Conservation (phyloP, 2,113 vertebrate genomes). For the Brachyhypopomus gauderio region DNA sequence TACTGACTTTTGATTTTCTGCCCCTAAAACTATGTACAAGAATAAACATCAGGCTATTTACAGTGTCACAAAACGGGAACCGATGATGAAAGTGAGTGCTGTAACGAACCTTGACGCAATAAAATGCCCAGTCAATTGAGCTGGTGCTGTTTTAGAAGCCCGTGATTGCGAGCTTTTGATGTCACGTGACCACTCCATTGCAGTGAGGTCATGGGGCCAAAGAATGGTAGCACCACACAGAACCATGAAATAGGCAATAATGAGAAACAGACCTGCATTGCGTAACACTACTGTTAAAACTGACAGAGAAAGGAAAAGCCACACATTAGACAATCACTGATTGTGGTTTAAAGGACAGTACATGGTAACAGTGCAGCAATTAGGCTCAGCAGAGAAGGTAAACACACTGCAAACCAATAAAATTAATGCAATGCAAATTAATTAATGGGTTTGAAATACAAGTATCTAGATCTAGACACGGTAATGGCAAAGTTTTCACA, state of each 20-base stretch:
- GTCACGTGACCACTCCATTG: constrained; percentile 16
- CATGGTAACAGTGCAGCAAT: constrained; percentile 58
- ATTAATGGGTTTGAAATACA: background rate
- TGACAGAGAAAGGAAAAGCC: constrained; percentile 28
- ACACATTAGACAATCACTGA: constrained; percentile 32
- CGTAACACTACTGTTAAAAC: constrained; percentile 26
- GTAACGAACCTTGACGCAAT: constrained; percentile 37
- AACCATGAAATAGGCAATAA: constrained; percentile 20
- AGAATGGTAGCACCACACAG: constrained; percentile 13
- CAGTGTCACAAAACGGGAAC: constrained; percentile 85
- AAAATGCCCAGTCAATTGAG: constrained; percentile 28
- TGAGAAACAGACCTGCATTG: constrained; percentile 22
- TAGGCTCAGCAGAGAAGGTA: constrained; percentile 59
- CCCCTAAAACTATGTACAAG: constrained; percentile 80
- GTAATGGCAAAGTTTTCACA: constrained; percentile 9
- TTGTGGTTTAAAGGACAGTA: constrained; percentile 65
- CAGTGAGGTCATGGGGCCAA: background rate
- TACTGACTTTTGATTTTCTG: constrained; percentile 24
- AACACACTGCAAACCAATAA: constrained; percentile 26
- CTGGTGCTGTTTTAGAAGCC: background rate
- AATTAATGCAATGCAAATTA: constrained; percentile 23
- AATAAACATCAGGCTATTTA: constrained; percentile 93
- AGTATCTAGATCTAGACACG: background rate
- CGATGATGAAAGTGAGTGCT: constrained; percentile 73
- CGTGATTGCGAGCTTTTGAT: background rate